Conservation (phyloP, 2,113 vertebrate genomes). For the Tragelaphus imberbis region DNA sequence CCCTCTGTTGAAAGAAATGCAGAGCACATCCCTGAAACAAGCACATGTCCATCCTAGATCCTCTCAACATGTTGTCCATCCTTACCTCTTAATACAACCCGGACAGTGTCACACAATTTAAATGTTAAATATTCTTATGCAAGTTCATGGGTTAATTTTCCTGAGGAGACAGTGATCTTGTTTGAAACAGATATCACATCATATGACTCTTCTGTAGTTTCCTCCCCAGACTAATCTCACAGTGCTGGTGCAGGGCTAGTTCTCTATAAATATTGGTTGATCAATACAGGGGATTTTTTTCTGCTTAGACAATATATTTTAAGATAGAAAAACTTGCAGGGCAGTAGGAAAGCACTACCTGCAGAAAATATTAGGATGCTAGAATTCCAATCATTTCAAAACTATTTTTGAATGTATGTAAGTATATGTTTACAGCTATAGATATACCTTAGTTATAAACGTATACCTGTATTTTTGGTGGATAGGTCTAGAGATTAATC, state of each 20-base stretch:
- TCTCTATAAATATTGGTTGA: neutral
- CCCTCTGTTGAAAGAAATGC: neutral
- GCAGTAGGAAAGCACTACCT: neutral
- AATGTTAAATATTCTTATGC: neutral
- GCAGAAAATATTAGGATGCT: neutral
- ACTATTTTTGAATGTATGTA: neutral
- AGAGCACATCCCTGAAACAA: neutral
- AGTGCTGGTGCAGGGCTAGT: neutral
- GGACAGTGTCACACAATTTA: neutral
- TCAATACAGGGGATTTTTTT: neutral
- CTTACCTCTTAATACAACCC: neutral
- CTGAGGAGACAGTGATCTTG: neutral
- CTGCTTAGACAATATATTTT: neutral
- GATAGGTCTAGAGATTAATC: neutral
- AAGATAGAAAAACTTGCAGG: neutral
- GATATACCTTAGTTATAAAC: neutral
- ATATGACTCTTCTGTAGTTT: neutral
- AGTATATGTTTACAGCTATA: neutral
- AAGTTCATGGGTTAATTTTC: neutral
- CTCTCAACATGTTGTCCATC: neutral
- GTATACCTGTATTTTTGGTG: neutral
- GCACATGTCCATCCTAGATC: neutral
- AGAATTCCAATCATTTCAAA: neutral
- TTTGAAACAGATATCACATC: neutral
- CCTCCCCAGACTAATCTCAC: neutral